These are phyloP conservation scores for Dryobotodes eremita DNA, from an alignment of 2,888 invertebrate species.

Conservation along the genomic window DNA sequence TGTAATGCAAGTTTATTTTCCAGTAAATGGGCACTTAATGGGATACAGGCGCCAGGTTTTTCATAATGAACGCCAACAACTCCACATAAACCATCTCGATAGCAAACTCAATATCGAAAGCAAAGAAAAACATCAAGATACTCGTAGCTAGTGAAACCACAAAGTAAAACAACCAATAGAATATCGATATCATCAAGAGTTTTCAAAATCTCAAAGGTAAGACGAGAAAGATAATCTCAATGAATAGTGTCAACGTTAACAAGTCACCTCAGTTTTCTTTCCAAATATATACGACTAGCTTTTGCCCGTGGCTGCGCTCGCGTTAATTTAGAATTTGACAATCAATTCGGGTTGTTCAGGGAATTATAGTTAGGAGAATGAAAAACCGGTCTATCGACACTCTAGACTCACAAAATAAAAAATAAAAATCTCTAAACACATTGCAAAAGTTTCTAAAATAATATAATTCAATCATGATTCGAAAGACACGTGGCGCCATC, in stretches of 20 bases:
- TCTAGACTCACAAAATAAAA: too few species aligned
- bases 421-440: too few species aligned
- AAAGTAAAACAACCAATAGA: background rate
- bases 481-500: too few species aligned
- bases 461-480: too few species aligned
- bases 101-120: background rate
- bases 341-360: too few species aligned
- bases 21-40: background rate
- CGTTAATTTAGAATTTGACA: too few species aligned
- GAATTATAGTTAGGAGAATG: too few species aligned
- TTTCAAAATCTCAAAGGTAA: background rate
- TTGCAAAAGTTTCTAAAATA: too few species aligned
- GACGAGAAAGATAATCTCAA: constrained; percentile 17
- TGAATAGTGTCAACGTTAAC: constrained; percentile 15
- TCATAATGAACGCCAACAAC: background rate
- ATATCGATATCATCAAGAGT: background rate
- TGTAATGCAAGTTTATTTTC: background rate
- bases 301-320: too few species aligned
- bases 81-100: background rate
- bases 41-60: background rate
- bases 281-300: constrained; percentile 8
- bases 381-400: too few species aligned
- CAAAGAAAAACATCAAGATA: background rate
- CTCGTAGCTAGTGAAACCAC: background rate
- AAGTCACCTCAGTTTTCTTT: constrained; percentile 25